Evolutionary conservation across 2,888 invertebrate species (phyloP), one percentile per base, ranked within the genome.

Genomic region (Syrista parreyssii): DNA sequence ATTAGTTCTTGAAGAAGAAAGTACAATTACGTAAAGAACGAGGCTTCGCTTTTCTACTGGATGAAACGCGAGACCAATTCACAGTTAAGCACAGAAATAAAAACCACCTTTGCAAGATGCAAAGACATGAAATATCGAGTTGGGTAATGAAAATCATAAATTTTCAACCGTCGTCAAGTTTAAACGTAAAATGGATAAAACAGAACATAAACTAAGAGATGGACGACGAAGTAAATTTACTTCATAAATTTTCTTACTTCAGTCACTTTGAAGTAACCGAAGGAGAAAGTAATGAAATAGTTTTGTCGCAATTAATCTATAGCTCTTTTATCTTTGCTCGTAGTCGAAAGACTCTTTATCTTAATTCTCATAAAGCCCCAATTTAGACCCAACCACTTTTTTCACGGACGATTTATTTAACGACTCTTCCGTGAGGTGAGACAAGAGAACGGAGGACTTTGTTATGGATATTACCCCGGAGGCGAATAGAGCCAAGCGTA

Each of bases 331-430:
- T 55, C 55, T 55, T 23, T 23, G 55, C 1, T 40, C 40, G 15
- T 15, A 40, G 40, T 74, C 74, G 73, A 3, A 33, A 72, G 68
- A 68, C 75, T 76, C 30, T 81, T 80, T 79, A 79, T 80, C 80
- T 81, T 78, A 76, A 81, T 82, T 82, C 77, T 78, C 76, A 79
- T 71, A 76, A 82, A 78, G 80, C 78, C 79, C 55, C 82, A 82
- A 82, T 82, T 82, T 82, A 79, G 80, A 77, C 76, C 71, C 69
- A 75, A 77, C 79, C 76, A 74, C 77, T 81, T 82, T 80, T 80
- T 74, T 78, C 75, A 81, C 84, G 78, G 79, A 68, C 86, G 84
- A 86, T 86, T 85, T 85, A 85, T 86, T 85, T 86, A 84, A 86
- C 84, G 80, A 77, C 79, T 40, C 79, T 68, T 71, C 55, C 55